Conservation (phyloP, 2,797 vertebrate genomes). For the Chaunax sp. region DNA sequence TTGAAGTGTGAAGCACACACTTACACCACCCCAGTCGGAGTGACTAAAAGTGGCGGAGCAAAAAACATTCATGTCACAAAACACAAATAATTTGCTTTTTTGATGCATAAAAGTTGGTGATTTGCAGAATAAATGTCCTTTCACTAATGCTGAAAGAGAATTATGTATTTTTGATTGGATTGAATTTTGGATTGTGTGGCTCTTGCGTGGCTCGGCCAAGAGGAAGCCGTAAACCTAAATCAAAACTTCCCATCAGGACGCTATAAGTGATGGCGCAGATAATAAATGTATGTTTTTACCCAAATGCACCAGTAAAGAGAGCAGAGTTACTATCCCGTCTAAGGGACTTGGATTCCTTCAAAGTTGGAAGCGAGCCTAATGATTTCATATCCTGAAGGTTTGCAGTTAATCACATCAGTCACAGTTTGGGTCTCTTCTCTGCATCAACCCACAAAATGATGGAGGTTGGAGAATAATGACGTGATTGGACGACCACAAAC, state of each 20-base stretch:
- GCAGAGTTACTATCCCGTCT: conserved; percentile 13
- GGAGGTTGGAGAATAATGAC: conserved; percentile 38
- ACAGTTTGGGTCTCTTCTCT: conserved; percentile 36
- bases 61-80: conserved; percentile 7
- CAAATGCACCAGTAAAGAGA: conserved; percentile 36
- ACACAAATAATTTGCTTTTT: not conserved
- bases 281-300: conserved; percentile 27
- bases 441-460: conserved; percentile 62
- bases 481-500: conserved; percentile 56
- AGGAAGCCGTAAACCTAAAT: conserved; percentile 32
- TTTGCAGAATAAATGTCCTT: conserved; percentile 1
- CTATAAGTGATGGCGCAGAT: conserved; percentile 34
- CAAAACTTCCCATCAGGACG: conserved; percentile 26
- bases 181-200: conserved; percentile 34
- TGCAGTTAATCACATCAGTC: conserved; percentile 61
- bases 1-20: too few relatives aligned
- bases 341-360: conserved; percentile 23
- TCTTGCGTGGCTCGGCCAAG: conserved; percentile 23
- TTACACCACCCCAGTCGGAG: too few relatives aligned
- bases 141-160: conserved; percentile 4
- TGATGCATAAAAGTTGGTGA: not conserved
- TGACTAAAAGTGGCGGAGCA: too few relatives aligned
- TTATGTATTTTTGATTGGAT: not conserved
- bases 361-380: conserved; percentile 38
- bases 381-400: conserved; percentile 63